A percentile compares a stretch with the other conserved stretches of the same genome.
Conservation (phyloP, 1,140 invertebrate genomes). For the Zaprionus gabonicus region DNA sequence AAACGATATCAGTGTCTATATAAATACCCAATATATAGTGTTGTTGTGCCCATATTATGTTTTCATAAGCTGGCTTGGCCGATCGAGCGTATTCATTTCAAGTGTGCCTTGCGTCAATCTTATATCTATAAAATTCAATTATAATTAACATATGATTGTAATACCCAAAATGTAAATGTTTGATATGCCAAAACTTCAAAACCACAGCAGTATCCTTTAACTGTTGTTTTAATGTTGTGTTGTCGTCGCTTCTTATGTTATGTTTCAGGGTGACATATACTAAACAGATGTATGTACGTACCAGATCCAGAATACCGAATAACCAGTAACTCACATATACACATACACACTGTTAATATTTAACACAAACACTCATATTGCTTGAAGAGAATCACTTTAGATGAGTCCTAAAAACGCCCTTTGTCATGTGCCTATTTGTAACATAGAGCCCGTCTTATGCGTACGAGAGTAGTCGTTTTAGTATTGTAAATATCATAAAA, state of each 20-base stretch:
- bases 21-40: constrained; percentile 64
- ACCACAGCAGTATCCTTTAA: constrained; percentile 35
- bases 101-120: constrained; percentile 70
- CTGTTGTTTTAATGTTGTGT: constrained; percentile 69
- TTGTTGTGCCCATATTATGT: constrained; percentile 68
- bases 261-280: constrained; percentile 25
- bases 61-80: constrained; percentile 65
- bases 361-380: constrained; percentile 31
- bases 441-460: not conserved
- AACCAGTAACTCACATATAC: not conserved
- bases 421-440: constrained; percentile 15
- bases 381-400: constrained; percentile 42
- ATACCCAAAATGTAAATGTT: constrained; percentile 30
- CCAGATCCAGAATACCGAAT: not conserved
- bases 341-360: constrained; percentile 49
- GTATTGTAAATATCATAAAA: not conserved
- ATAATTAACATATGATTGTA: constrained; percentile 32
- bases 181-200: constrained; percentile 35
- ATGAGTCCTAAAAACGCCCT: constrained; percentile 28
- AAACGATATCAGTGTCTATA: constrained; percentile 77
- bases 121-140: constrained; percentile 31
- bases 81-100: constrained; percentile 44
- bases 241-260: constrained; percentile 54
- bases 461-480: constrained; percentile 1
- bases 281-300: constrained; percentile 1